These are phyloP conservation scores for Laticauda laticaudata DNA, from an alignment of 2,113 vertebrate genomes.

Conservation along the genomic window DNA sequence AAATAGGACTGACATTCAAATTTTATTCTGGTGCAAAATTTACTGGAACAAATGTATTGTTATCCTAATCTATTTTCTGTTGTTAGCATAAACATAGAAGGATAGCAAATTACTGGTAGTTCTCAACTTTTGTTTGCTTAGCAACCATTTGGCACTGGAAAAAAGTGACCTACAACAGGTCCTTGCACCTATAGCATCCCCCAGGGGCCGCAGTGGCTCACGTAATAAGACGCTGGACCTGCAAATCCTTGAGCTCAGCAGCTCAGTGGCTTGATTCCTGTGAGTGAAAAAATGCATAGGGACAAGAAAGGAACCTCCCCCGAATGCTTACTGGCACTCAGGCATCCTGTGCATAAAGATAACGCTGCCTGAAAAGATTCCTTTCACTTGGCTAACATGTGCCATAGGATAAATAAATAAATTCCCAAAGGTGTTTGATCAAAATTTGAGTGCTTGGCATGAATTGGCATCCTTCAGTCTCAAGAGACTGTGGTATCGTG, in stretches of 20 bases:
- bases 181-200: background rate
- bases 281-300: no score
- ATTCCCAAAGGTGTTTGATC: background rate
- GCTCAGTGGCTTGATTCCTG: no score
- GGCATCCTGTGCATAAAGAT: no score
- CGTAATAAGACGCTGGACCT: no score
- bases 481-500: no score
- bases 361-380: no score
- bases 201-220: background rate
- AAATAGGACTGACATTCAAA: background rate
- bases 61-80: background rate
- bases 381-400: no score
- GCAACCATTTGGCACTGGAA: background rate
- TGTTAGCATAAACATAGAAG: background rate
- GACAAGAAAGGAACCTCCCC: no score
- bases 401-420: no score
- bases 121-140: background rate
- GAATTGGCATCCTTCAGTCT: no score
- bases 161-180: background rate
- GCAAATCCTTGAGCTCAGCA: no score
- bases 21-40: background rate
- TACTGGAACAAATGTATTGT: background rate
- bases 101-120: background rate
- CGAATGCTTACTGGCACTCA: no score
- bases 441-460: background rate